Conservation (phyloP, 2,888 invertebrate species). For the Stenurella melanura region DNA sequence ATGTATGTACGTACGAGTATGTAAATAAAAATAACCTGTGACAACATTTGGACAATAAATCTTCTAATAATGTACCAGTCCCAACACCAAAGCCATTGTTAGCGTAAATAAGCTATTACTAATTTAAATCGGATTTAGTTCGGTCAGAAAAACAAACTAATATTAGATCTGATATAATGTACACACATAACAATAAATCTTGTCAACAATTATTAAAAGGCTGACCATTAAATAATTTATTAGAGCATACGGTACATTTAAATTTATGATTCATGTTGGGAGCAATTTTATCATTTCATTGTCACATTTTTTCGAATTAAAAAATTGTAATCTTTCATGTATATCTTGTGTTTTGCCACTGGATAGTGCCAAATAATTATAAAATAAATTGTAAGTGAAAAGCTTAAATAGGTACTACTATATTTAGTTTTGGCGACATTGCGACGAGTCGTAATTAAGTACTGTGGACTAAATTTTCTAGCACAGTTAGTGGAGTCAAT, state of each 20-base stretch:
- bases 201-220: slow-evolving; percentile 3
- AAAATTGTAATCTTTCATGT: too few relatives aligned
- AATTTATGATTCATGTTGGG: background rate
- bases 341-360: too few relatives aligned
- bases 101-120: slow-evolving; percentile 21
- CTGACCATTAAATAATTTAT: slow-evolving; percentile 8
- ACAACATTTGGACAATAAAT: slow-evolving; percentile 7
- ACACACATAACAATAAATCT: background rate
- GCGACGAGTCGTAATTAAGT: too few relatives aligned
- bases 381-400: too few relatives aligned
- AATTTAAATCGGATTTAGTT: background rate
- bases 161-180: slow-evolving; percentile 3
- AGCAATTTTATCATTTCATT: too few relatives aligned
- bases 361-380: too few relatives aligned
- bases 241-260: background rate
- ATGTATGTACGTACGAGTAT: background rate
- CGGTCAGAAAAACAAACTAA: slow-evolving; percentile 14
- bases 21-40: background rate
- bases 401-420: too few relatives aligned
- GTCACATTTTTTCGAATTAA: too few relatives aligned
- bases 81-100: slow-evolving; percentile 16
- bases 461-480: too few relatives aligned
- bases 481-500: too few relatives aligned
- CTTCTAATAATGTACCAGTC: background rate
- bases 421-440: too few relatives aligned